Evolutionary conservation across 2,888 invertebrate species (phyloP), one percentile per base, ranked within the genome.

Genomic region (Cryptocephalus primarius): DNA sequence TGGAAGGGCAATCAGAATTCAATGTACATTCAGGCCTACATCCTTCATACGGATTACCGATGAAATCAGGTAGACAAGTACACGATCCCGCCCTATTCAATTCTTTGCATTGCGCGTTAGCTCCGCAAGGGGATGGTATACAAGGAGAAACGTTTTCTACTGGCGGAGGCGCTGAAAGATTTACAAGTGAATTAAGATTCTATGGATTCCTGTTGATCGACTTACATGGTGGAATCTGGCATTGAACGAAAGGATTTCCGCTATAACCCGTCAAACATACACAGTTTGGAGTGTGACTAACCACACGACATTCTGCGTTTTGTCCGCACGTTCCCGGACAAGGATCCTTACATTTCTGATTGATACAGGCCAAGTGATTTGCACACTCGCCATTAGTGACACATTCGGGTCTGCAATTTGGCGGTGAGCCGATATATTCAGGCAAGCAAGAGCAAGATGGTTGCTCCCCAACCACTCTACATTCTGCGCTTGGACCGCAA

Each of bases 11-110:
- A 59, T 85, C 86, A 1, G 83, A 78, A 61, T 82, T 81, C 36
- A 79, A 65, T 0, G 80, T 72, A 67, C 86, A 86, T 70, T 86
- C 85, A n/a, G 85, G 86, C 39, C 82, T 75, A 66, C 85, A 86
- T 14, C 81, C 80, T 68, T 82, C 82, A 55, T 84, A 83, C 22
- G 87, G 86, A 66, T 84, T 82, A 43, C 88, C 88, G 55, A 80
- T 79, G 63, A 81, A 85, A 11, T 79, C 82, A 42, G 74, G 69
- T 39, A 75, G 57, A 55, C 80, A 80, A n/a, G 72, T 69, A 55
- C 80, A 80, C 36, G 78, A 73, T 12, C 79, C 75, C 46, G 67
- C 70, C 45, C 60, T 60, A 48, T 67, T 65, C 47, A 61, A 58
- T 59, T 75, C 76, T 57, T 71, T 73, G 57, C 80, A 80, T 48